These are phyloP conservation scores for Erithacus rubecula DNA, from an alignment of 2,797 vertebrate genomes.

Conservation along the genomic window DNA sequence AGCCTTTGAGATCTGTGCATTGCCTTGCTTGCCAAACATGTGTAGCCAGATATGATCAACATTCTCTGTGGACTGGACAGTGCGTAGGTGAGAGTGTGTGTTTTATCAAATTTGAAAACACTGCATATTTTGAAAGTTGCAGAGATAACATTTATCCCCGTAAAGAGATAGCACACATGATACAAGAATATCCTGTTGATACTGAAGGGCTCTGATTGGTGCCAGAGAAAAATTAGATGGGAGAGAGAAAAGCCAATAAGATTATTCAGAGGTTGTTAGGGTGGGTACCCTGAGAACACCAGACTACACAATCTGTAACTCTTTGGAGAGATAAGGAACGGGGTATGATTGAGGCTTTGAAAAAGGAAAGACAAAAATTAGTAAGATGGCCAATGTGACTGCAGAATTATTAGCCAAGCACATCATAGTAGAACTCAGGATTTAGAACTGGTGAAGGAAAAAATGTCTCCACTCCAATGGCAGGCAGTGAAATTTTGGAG, in stretches of 20 bases:
- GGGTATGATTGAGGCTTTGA: background rate
- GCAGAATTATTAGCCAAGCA: background rate
- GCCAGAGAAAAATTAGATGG: background rate
- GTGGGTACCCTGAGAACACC: background rate
- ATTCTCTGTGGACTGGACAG: slow-evolving; percentile 89
- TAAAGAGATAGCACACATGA: background rate
- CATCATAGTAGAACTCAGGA: background rate
- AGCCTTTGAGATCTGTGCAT: slow-evolving; percentile 87
- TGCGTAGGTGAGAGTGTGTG: slow-evolving; percentile 82
- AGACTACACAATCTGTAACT: background rate
- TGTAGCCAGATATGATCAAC: slow-evolving; percentile 92
- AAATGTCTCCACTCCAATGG: background rate
- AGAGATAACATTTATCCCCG: background rate
- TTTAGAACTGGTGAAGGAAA: background rate
- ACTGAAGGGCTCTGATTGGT: background rate
- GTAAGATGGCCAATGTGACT: background rate
- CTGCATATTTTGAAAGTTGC: background rate
- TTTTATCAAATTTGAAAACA: background rate
- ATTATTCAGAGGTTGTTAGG: background rate
- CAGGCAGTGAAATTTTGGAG: background rate
- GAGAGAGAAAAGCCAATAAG: background rate
- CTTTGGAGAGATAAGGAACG: background rate
- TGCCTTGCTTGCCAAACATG: slow-evolving; percentile 88
- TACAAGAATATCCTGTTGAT: background rate
- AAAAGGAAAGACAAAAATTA: background rate